Percentiles rank a stretch among this genome's conserved stretches.
Evolutionary conservation across 2,888 invertebrate genomes (phyloP).

Genomic region (Nemurella pictetii): DNA sequence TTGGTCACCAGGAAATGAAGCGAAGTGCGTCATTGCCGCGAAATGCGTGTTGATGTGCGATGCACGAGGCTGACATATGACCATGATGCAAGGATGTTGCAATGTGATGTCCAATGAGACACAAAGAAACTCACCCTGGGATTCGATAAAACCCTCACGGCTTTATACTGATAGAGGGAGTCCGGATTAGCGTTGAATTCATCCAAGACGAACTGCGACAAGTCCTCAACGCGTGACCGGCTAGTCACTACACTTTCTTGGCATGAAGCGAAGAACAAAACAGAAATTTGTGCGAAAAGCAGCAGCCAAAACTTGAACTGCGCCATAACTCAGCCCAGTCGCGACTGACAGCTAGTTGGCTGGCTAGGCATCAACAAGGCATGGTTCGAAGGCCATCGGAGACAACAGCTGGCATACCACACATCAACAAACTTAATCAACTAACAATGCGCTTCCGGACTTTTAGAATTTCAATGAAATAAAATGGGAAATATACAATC

Average conservation of each 20-base stretch:
- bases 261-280: not conserved
- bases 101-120: not conserved
- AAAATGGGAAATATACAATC: no score
- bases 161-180: constrained; percentile 33
- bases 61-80: not conserved
- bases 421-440: no score
- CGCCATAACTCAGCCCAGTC: constrained; percentile 33
- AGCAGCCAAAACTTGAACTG: constrained; percentile 12
- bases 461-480: no score
- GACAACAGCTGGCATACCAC: no score
- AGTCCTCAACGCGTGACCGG: not conserved
- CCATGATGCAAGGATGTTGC: not conserved
- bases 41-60: not conserved
- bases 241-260: not conserved
- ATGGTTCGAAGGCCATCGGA: no score
- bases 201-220: constrained; percentile 35
- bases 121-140: not conserved
- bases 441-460: no score
- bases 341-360: not conserved
- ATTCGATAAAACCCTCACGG: constrained; percentile 27
- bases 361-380: no score
- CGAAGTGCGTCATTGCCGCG: not conserved
- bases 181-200: constrained; percentile 35
- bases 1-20: not conserved
- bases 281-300: constrained; percentile 26